These are phyloP conservation scores for Bombus consobrinus DNA, from an alignment of 1,140 invertebrate genomes.

Conservation along the genomic window DNA sequence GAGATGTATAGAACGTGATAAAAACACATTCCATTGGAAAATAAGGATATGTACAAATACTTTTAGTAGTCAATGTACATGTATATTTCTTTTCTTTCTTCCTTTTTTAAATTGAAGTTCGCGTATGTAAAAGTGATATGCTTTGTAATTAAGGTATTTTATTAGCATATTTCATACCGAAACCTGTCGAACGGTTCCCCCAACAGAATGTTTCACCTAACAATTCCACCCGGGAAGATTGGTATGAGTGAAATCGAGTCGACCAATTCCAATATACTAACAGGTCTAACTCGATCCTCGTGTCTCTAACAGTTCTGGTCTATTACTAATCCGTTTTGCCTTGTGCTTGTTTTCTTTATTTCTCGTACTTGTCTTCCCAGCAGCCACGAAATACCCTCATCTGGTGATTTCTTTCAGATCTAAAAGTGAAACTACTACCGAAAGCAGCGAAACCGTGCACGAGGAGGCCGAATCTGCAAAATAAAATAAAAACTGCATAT, in stretches of 20 bases:
- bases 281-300: background rate
- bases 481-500: slow-evolving; percentile 33
- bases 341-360: slow-evolving; percentile 29
- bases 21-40: background rate
- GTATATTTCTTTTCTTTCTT: background rate
- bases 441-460: slow-evolving; percentile 76
- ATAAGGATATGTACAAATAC: background rate
- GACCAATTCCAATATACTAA: background rate
- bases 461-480: slow-evolving; percentile 76
- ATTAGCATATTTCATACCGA: background rate
- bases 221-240: slow-evolving; percentile 29
- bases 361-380: slow-evolving; percentile 57
- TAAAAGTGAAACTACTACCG: slow-evolving; percentile 79
- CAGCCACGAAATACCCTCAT: slow-evolving; percentile 71
- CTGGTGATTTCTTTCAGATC: slow-evolving; percentile 82
- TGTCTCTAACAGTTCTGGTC: background rate
- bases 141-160: background rate
- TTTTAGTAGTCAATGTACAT: background rate
- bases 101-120: no score
- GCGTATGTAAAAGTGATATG: background rate
- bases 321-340: slow-evolving; percentile 30
- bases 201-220: slow-evolving; percentile 31
- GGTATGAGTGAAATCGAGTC: slow-evolving; percentile 7
- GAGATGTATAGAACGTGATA: background rate
- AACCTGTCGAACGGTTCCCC: background rate